Evolutionary conservation across 53 echinoderm and acorn worm genomes (phyloP).

Genomic region (Temnopleurus reevesii): DNA sequence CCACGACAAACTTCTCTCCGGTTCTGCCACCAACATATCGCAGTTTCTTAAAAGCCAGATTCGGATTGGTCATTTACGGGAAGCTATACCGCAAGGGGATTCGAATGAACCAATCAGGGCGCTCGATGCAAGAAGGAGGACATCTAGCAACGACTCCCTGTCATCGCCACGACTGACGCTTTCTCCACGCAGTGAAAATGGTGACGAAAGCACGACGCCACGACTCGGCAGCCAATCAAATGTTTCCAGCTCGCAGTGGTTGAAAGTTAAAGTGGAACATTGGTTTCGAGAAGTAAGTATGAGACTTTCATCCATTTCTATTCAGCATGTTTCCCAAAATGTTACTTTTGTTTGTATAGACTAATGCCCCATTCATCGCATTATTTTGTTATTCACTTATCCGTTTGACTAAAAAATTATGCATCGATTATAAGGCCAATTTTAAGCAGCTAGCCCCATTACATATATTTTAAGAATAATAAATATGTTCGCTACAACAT

Average conservation of each 20-base stretch:
- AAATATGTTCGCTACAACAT: too few relatives aligned
- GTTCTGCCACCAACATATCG: slow-evolving; percentile 34
- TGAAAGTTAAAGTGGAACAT: slow-evolving; percentile 35
- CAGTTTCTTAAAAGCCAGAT: slow-evolving; percentile 61
- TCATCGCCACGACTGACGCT: background rate
- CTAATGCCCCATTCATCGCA: too few relatives aligned
- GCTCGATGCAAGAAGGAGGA: slow-evolving; percentile 20
- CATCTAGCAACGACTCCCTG: slow-evolving; percentile 25
- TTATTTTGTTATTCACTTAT: too few relatives aligned
- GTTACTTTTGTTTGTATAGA: too few relatives aligned
- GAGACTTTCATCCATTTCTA: background rate
- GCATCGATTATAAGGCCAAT: too few relatives aligned
- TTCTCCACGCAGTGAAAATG: slow-evolving; percentile 22
- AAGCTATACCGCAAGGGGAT: slow-evolving; percentile 43
- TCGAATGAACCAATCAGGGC: slow-evolving; percentile 51
- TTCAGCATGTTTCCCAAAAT: too few relatives aligned
- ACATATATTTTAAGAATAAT: too few relatives aligned
- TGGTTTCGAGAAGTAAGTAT: slow-evolving; percentile 44
- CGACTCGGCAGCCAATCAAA: background rate
- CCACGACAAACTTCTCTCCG: slow-evolving; percentile 36
- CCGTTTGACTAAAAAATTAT: too few relatives aligned
- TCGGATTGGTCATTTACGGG: slow-evolving; percentile 56
- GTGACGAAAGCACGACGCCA: slow-evolving; percentile 17
- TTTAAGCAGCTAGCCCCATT: too few relatives aligned
- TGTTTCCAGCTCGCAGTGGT: slow-evolving; percentile 6